Evolutionary conservation across 2,797 vertebrate genomes (phyloP).

Genomic region (Rousettus madagascariensis): DNA sequence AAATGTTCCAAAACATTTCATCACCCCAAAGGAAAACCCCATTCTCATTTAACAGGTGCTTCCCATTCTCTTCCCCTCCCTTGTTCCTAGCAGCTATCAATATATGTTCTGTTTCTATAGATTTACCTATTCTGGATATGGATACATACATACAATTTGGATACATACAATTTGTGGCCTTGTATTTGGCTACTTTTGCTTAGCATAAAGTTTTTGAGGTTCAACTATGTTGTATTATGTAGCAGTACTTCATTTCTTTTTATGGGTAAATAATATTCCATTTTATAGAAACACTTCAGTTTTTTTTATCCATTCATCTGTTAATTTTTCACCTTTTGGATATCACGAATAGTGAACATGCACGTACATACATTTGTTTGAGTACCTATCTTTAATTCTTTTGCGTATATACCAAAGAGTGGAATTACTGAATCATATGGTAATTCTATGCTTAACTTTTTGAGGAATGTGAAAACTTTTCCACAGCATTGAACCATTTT

Average conservation of each 20-base stretch:
- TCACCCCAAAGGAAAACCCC: neutral
- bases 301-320: neutral
- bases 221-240: neutral
- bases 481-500: neutral
- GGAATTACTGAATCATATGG: neutral
- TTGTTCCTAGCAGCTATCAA: neutral
- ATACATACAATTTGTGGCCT: neutral
- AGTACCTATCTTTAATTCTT: neutral
- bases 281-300: neutral
- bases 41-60: rapidly evolving
- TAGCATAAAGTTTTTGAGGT: neutral
- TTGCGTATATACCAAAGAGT: neutral
- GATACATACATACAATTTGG: neutral
- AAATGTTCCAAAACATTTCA: neutral
- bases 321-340: neutral
- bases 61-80: neutral
- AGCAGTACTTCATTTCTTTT: neutral
- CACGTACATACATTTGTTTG: neutral
- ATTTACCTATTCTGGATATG: neutral
- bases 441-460: neutral
- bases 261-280: neutral
- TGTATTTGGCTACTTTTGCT: neutral
- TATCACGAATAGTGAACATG: neutral
- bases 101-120: neutral
- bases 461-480: neutral